Percentiles rank a stretch among this genome's conserved stretches.
Evolutionary conservation across 2,888 invertebrate genomes (phyloP).

Genomic region (Odontocolon sp.): DNA sequence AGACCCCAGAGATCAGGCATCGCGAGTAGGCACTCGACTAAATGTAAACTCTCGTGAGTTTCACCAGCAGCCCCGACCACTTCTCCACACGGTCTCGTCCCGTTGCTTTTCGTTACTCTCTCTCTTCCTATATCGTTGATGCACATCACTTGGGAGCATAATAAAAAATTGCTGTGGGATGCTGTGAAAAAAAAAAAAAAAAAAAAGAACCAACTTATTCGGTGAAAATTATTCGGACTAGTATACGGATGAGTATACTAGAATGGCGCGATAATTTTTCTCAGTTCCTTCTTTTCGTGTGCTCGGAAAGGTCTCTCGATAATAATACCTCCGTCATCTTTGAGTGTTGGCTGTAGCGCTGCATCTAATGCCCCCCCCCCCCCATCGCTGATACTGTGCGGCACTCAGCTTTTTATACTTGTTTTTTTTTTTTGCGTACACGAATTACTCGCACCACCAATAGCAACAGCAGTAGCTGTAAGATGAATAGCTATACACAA

Average conservation of each 20-base stretch:
- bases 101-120: too few relatives aligned
- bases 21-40: conserved; percentile 37
- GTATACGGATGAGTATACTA: too few relatives aligned
- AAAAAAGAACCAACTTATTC: too few relatives aligned
- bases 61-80: not conserved
- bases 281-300: too few relatives aligned
- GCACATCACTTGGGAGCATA: too few relatives aligned
- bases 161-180: too few relatives aligned
- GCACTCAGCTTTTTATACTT: conserved; percentile 24
- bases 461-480: not conserved
- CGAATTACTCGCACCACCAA: conserved; percentile 39
- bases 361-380: conserved; percentile 27
- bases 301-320: conserved; percentile 22
- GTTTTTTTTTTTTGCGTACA: conserved; percentile 30
- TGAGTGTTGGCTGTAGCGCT: conserved; percentile 39
- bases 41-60: conserved; percentile 11
- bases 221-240: too few relatives aligned
- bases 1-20: conserved; percentile 24
- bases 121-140: too few relatives aligned
- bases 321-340: conserved; percentile 54
- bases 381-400: too few relatives aligned
- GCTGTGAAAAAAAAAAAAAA: not conserved
- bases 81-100: too few relatives aligned
- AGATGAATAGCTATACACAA: conserved; percentile 1
- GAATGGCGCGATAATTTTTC: too few relatives aligned